phyloP scores from a whole-genome alignment of 2,113 vertebrate genomes.

The Suncus etruscus region DNA sequence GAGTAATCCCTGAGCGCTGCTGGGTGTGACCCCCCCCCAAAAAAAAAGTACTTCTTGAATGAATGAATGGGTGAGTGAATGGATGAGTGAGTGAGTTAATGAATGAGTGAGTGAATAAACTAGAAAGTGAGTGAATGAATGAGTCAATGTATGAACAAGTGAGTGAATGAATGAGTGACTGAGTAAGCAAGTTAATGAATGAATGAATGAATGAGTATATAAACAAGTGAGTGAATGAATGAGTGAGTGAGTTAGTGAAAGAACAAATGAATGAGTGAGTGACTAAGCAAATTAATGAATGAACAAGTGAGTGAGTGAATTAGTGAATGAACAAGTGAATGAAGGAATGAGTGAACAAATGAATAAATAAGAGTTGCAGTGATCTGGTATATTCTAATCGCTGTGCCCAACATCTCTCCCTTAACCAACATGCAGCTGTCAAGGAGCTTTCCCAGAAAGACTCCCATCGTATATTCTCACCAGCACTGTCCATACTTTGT shows the following conservation, averaged over 20 bases:
- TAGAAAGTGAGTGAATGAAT: too few species aligned
- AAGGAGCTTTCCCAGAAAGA: slow-evolving; percentile 64
- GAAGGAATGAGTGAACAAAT: background rate
- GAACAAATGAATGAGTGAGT: background rate
- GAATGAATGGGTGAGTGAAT: background rate
- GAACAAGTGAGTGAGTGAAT: background rate
- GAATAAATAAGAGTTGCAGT: slow-evolving; percentile 6
- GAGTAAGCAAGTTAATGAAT: background rate
- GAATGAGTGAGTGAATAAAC: background rate
- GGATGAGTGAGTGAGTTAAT: background rate
- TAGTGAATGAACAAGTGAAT: background rate
- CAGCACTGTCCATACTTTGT: slow-evolving; percentile 35
- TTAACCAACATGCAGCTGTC: background rate
- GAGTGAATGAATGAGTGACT: background rate
- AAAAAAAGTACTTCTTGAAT: background rate
- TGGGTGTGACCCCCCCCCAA: too few species aligned
- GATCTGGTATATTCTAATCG: slow-evolving; percentile 3
- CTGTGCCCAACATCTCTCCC: background rate
- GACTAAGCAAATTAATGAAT: background rate
- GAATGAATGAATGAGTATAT: background rate
- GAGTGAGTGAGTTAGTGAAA: background rate
- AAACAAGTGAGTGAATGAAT: background rate
- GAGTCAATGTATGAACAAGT: background rate
- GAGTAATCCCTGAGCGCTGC: too few species aligned
- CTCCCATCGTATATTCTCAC: slow-evolving; percentile 22